Evolutionary conservation across 2,888 invertebrate genomes (phyloP).

Genomic region (Synergus gifuensis): DNA sequence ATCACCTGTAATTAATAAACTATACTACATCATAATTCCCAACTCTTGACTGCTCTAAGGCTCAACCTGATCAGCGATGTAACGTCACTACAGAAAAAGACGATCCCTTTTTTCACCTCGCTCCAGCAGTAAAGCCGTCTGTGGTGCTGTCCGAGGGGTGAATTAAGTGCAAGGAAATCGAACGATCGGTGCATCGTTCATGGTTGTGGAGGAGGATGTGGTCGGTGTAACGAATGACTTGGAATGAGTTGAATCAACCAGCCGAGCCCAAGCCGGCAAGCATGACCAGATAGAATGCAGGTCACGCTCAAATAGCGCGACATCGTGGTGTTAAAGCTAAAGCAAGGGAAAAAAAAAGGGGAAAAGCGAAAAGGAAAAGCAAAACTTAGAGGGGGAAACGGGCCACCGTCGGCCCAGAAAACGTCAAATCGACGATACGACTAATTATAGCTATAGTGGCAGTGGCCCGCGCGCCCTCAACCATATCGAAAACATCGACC

Average conservation of each 20-base stretch:
- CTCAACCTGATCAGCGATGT: background rate
- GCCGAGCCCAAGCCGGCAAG: slow-evolving; percentile 30
- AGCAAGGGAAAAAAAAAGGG: background rate
- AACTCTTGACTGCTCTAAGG: background rate
- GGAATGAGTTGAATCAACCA: slow-evolving; percentile 7
- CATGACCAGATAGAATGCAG: slow-evolving; percentile 8
- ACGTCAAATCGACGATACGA: slow-evolving; percentile 36
- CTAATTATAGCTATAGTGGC: slow-evolving; percentile 32
- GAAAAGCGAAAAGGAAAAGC: slow-evolving; percentile 24
- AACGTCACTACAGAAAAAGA: slow-evolving; percentile 2
- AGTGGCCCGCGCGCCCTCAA: slow-evolving; percentile 7
- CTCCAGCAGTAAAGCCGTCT: slow-evolving; percentile 14
- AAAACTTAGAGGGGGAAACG: slow-evolving; percentile 1
- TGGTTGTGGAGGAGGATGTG: slow-evolving; percentile 9
- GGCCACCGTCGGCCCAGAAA: slow-evolving; percentile 27
- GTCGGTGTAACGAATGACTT: background rate
- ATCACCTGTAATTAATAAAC: background rate
- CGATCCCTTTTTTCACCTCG: slow-evolving; percentile 9
- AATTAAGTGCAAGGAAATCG: slow-evolving; percentile 33
- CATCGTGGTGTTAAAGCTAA: background rate
- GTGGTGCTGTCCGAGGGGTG: slow-evolving; percentile 17
- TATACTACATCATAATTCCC: background rate
- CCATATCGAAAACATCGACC: slow-evolving; percentile 22
- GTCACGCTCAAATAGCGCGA: slow-evolving; percentile 39
- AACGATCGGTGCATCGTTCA: slow-evolving; percentile 23